Base-by-base conservation (phyloP, 2,888 invertebrate species). In the Cylloceria caligata region DNA sequence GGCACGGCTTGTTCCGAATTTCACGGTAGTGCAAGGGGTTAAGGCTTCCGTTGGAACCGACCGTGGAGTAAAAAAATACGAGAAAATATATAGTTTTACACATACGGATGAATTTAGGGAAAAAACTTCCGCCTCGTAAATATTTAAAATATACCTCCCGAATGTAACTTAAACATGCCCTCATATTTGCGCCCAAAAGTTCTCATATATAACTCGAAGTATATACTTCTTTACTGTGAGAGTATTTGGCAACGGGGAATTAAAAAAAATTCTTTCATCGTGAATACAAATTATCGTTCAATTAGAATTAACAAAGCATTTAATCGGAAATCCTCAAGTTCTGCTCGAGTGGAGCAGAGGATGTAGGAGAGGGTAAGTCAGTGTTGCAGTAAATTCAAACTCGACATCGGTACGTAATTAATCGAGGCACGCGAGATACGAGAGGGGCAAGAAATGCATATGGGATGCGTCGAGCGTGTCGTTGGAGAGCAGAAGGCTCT, bases 361-460 rank as follows among this genome's bases (percentile, higher is more conserved):
- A 42, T 7, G 13, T n/a, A 4, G 0, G 4, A 13, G 4, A 45
- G 0, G 3, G 4, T 45, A 45, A 45, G n/a, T 13, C 3, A 11
- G 16, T 16, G 30, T 19, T 34, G 60, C 34, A n/a, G n/a, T 30
- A n/a, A 30, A 57, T 27, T 55, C n/a, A 24, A 11, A 7, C 16
- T 34, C 19, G 3, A 9, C 36, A 60, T 60, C 34, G 30, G 36
- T 60, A 16, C 34, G 16, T 34, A 34, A 60, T 60, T 13, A 34
- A 60, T 34, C 30, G 30, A 9, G 3, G 11, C 19, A n/a, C 19
- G 16, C 34, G 9, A 16, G 30, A 30, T 1, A 7, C 6, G 57
- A 55, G 55, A 13, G 55, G 27, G 27, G 57, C n/a, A n/a, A n/a
- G n/a, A 57, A 57, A n/a, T 34, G 60, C 34, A 60, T 60, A 24